These are phyloP conservation scores for Nipponacmea schrenckii DNA, from an alignment of 2,888 invertebrate genomes.

Conservation along the genomic window DNA sequence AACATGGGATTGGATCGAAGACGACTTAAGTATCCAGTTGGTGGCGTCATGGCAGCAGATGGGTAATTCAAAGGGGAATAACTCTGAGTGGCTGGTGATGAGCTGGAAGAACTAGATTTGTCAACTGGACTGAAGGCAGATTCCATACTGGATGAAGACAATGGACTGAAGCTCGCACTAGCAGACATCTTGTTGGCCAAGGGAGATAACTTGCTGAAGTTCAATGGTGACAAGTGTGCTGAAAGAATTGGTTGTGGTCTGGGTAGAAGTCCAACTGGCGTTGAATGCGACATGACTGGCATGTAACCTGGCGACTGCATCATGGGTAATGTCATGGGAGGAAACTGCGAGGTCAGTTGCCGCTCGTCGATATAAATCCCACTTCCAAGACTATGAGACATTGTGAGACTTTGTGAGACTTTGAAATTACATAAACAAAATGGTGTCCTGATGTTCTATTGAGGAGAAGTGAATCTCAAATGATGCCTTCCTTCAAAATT, in stretches of 20 bases:
- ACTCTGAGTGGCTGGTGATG: not conserved
- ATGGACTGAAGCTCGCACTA: not conserved
- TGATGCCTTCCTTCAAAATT: not conserved
- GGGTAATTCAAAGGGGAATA: not conserved
- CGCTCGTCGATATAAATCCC: not conserved
- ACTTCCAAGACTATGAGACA: no score
- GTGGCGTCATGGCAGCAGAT: conserved; percentile 7
- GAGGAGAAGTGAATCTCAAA: not conserved
- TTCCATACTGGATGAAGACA: not conserved
- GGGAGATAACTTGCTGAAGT: conserved; percentile 12
- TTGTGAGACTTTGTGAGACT: no score
- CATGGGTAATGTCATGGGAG: not conserved
- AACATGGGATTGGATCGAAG: conserved; percentile 51
- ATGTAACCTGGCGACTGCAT: not conserved
- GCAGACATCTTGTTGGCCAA: not conserved
- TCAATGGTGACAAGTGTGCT: conserved; percentile 2
- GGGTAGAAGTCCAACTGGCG: not conserved
- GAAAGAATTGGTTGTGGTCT: not conserved
- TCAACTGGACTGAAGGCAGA: not conserved
- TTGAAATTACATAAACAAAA: no score
- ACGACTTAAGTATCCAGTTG: conserved; percentile 32
- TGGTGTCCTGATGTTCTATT: no score
- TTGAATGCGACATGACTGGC: not conserved
- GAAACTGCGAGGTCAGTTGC: not conserved
- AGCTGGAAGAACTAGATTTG: not conserved